phyloP scores from a whole-genome alignment of 1,140 invertebrate genomes.

The Diploscapter pachys region DNA sequence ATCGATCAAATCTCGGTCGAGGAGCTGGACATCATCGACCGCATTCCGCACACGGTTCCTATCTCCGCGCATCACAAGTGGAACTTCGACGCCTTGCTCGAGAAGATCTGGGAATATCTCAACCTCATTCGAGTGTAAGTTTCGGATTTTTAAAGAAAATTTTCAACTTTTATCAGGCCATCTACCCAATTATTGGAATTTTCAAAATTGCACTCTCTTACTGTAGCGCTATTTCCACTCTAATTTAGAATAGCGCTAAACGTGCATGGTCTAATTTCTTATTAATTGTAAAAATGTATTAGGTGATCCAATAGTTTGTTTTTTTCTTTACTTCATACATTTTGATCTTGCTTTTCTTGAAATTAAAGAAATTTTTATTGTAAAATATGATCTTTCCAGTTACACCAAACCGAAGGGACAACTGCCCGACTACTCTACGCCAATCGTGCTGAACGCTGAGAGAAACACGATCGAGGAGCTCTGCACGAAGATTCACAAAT shows the following conservation, averaged over 20 bases:
- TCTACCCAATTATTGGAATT: too few relatives aligned
- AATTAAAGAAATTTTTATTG: background rate
- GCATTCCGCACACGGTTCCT: constrained; percentile 94
- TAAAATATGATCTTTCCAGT: constrained; percentile 62
- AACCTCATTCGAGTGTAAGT: constrained; percentile 87
- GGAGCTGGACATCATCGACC: constrained; percentile 96
- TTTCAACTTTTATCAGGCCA: background rate
- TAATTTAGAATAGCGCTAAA: too few relatives aligned
- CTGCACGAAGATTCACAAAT: constrained; percentile 95
- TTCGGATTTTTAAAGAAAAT: background rate
- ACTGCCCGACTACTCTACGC: constrained; percentile 91
- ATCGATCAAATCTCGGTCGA: constrained; percentile 99
- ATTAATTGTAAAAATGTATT: background rate
- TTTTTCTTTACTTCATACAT: background rate
- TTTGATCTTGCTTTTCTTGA: too few relatives aligned
- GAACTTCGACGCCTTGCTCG: constrained; percentile 98
- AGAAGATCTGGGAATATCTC: constrained; percentile 98
- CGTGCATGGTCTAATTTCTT: background rate
- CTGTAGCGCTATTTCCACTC: too few relatives aligned
- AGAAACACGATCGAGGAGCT: constrained; percentile 89
- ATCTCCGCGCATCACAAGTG: constrained; percentile 99
- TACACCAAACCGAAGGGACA: constrained; percentile 99
- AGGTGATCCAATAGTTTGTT: constrained; percentile 34
- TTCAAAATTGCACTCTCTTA: too few relatives aligned
- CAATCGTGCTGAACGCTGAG: constrained; percentile 87